These are phyloP conservation scores for Thymallus thymallus DNA, from an alignment of 2,113 vertebrate species.

Conservation along the genomic window DNA sequence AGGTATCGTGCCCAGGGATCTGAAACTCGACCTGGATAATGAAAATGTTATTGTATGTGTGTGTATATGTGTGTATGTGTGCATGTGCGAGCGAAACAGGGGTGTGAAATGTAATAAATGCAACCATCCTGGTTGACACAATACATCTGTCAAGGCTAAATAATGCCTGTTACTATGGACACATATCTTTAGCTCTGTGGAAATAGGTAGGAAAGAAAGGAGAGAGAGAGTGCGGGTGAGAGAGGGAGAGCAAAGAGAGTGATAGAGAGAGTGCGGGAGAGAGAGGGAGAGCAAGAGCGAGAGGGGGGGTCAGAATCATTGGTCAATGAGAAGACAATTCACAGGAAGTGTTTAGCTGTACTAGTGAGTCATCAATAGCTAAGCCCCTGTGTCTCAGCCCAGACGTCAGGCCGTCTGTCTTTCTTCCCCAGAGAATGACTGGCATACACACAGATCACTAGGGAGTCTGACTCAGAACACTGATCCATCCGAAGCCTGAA, in stretches of 20 bases:
- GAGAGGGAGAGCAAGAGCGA: background rate
- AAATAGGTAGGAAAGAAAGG: conserved; percentile 16
- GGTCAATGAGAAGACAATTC: too few relatives aligned
- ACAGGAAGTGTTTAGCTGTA: background rate
- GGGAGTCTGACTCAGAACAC: too few relatives aligned
- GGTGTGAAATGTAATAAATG: conserved; percentile 20
- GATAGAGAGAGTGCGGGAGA: background rate
- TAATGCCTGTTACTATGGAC: conserved; percentile 61
- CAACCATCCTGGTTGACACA: conserved; percentile 33
- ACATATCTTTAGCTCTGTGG: conserved; percentile 31
- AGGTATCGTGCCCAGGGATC: background rate
- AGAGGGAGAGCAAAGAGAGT: background rate
- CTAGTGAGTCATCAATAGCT: too few relatives aligned
- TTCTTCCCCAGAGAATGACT: background rate
- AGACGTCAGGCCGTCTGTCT: too few relatives aligned
- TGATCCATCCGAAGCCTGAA: background rate
- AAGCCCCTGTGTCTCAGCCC: too few relatives aligned
- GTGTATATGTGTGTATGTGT: background rate
- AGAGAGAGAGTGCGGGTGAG: background rate
- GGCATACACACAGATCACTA: background rate
- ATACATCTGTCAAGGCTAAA: conserved; percentile 36
- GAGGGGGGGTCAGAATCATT: background rate
- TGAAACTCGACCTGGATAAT: conserved; percentile 11
- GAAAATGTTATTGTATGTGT: background rate
- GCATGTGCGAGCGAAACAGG: conserved; percentile 1